phyloP scores from a whole-genome alignment of 2,888 invertebrate species.

The Villa cingulata region DNA sequence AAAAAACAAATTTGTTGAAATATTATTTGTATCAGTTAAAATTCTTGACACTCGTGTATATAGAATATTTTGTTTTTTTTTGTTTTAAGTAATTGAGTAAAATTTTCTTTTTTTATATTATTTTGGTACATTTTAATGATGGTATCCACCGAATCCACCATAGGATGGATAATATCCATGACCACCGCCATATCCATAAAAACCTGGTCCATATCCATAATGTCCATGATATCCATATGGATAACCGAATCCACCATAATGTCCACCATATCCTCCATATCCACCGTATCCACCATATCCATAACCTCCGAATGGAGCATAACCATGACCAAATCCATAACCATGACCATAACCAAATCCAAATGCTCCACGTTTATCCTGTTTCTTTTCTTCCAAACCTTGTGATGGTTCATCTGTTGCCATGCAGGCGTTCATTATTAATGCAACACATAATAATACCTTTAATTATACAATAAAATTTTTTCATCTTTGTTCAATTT shows the following conservation, averaged over 20 bases:
- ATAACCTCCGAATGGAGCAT: not conserved
- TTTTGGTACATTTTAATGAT: not conserved
- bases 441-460: not conserved
- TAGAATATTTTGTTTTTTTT: no score
- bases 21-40: no score
- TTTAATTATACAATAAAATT: not conserved
- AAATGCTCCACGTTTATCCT: conserved; percentile 4
- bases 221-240: not conserved
- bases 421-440: not conserved
- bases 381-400: not conserved
- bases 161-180: not conserved
- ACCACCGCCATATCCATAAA: not conserved
- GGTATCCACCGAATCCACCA: not conserved
- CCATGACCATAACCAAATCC: not conserved
- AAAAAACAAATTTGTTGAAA: no score
- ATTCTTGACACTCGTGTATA: no score
- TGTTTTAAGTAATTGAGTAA: no score
- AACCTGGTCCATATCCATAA: not conserved
- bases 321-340: not conserved
- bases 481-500: no score
- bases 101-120: not conserved
- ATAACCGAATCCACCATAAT: not conserved
- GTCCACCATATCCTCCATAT: not conserved
- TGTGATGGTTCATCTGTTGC: not conserved
- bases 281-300: not conserved